Base-by-base conservation (phyloP, 2,888 invertebrate species). In the Nudaria mundana region DNA sequence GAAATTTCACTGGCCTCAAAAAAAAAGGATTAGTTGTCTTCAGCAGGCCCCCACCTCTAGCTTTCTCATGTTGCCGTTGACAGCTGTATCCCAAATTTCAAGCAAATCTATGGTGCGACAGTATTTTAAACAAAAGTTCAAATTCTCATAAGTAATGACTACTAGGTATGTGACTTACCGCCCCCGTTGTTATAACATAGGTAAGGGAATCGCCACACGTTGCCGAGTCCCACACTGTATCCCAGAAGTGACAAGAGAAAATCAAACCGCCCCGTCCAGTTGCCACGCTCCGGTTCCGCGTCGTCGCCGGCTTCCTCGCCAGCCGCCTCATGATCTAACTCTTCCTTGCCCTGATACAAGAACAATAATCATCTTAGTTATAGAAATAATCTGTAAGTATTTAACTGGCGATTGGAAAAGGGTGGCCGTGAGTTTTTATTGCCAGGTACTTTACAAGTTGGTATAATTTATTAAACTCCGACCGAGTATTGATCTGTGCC, bases 111-210 rank as follows among this genome's bases (percentile, higher is more conserved):
- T n/a, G n/a, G n/a, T n/a, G n/a, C n/a, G n/a, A n/a, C n/a, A n/a
- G n/a, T n/a, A n/a, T n/a, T n/a, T n/a, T n/a, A n/a, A n/a, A n/a
- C n/a, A n/a, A n/a, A n/a, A n/a, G n/a, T n/a, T n/a, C n/a, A n/a
- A n/a, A n/a, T n/a, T n/a, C n/a, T n/a, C n/a, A n/a, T n/a, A n/a
- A n/a, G n/a, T n/a, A n/a, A n/a, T n/a, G n/a, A n/a, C n/a, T 5
- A 12, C 20, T 10, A 14, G 12, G 3, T 13, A 6, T n/a, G n/a
- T n/a, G n/a, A n/a, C 30, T 43, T 62, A 92, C 93, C 94, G 60
- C 94, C 94, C 30, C 94, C 94, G 71, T 94, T 94, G 50, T 93
- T 93, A 72, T 94, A 94, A 76, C 93, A 93, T 15, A 94, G 88
- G 71, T 93, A 94, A 2, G 94, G 94, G 75, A 94, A 94, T 14